Evolutionary conservation across 2,888 invertebrate genomes (phyloP), one percentile per base, ranked within the genome.

Genomic region (Platycheirus albimanus): DNA sequence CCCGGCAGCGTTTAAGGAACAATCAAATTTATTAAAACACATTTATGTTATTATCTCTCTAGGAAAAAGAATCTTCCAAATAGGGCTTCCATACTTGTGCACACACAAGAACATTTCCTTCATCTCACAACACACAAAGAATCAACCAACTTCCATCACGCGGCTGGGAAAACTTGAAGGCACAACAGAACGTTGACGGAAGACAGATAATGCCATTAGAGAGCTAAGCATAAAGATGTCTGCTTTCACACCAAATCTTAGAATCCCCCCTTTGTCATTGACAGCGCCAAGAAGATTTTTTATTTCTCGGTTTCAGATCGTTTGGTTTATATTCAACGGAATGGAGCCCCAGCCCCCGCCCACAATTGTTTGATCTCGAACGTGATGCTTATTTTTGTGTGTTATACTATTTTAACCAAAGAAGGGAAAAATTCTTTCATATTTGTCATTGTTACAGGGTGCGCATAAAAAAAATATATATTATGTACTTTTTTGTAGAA

Each of bases 1-100:
- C n/a, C n/a, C 11, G 7, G 3, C 33, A 61, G 11, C 69, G 67
- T 36, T 69, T 38, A 33, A 52, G 28, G 28, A 76, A 54, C 69
- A 67, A 76, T 76, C 24, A 61, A 76, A 76, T 76, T 69, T 76
- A 69, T 76, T 54, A 61, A 76, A 69, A 69, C 67, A 54, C 75
- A 76, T 76, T 76, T 69, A 61, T 51, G 51, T 61, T 58, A 74
- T 74, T 66, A 74, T 74, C 56, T 61, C 51, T 54, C n/a, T 7
- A 3, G 19, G 51, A 43, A 30, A 24, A 49, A 19, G 13, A 24
- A 20, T 58, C 38, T 19, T 58, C n/a, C 5, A 19, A 19, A 15
- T 20, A 33, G 24, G 19, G 41, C 15, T 54, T 36, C 30, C 19
- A 63, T 54, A 54, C 20, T 30, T 33, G 4, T 28, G 2, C 6